Conservation (phyloP, 2,797 vertebrate genomes). For the Apogon talboti region DNA sequence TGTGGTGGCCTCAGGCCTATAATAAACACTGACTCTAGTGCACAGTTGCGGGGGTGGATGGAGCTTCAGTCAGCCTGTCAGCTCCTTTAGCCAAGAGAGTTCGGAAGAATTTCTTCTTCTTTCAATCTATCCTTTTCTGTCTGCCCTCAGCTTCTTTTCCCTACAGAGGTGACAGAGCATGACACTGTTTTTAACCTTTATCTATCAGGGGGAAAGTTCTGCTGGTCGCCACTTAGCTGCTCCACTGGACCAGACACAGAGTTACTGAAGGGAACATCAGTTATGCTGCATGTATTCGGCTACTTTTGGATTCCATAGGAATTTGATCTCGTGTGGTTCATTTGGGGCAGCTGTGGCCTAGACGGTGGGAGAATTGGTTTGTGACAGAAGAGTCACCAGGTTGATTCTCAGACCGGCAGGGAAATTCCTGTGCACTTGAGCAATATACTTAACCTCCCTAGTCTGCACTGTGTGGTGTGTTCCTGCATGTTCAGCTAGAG, state of each 20-base stretch:
- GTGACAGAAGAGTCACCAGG: too few relatives aligned
- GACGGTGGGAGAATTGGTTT: not conserved
- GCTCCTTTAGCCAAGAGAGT: constrained; percentile 2
- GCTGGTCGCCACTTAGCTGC: constrained; percentile 24
- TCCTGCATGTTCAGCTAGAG: too few relatives aligned
- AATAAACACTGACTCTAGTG: constrained; percentile 26
- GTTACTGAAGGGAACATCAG: not conserved
- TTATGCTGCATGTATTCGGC: not conserved
- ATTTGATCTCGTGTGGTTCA: constrained; percentile 3
- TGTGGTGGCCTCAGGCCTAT: constrained; percentile 18
- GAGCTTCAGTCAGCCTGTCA: constrained; percentile 26
- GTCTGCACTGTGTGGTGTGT: too few relatives aligned
- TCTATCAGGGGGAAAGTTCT: constrained; percentile 10
- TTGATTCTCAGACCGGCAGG: too few relatives aligned
- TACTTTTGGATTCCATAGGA: constrained; percentile 4
- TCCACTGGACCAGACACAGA: constrained; percentile 29
- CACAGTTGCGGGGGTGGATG: not conserved
- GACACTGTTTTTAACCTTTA: constrained; percentile 41
- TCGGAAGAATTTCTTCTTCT: constrained; percentile 15
- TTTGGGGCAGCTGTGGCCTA: too few relatives aligned
- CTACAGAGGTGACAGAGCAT: constrained; percentile 16
- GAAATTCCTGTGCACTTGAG: too few relatives aligned
- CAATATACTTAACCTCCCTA: too few relatives aligned
- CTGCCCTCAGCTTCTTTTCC: constrained; percentile 17
- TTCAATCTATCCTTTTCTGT: constrained; percentile 18